Base-by-base conservation (phyloP, 2,888 invertebrate species). In the Tetanocera ferruginea region DNA sequence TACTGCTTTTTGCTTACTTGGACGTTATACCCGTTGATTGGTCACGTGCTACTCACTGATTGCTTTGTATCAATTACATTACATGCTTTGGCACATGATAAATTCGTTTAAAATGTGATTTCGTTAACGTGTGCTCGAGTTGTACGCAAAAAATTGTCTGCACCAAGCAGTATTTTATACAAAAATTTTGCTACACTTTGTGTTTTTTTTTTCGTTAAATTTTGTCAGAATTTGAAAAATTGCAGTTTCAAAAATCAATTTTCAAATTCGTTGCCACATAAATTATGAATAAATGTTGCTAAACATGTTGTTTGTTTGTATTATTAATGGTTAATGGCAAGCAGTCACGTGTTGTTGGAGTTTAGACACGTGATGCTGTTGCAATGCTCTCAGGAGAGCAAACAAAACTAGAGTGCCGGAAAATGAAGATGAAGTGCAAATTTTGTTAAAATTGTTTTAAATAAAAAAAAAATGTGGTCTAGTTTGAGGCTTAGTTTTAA, bases 1-100 rank as follows among this genome's bases (percentile, higher is more conserved):
- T 31, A 23, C 37, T 28, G n/a, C 34, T n/a, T 28, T 5, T 34
- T 34, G n/a, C 37, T n/a, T 31, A 9, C 6, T 34, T 55, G 34
- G 51, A n/a, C 43, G 57, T 19, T 9, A 28, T 28, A 17, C 43
- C 57, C 19, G 19, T 37, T 60, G 70, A 70, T 72, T 72, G 60
- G 60, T 60, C 72, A 72, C 78, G 76, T 76, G 69, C 57, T 28
- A 62, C 34, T 76, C 51, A 64, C 34, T 83, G 84, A 85, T 85
- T 85, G 83, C 84, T 83, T 84, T 84, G 86, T 87, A 87, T 86
- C 87, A 86, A 86, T 87, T 87, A 84, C 86, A 85, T 85, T 86
- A n/a, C n/a, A 83, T 83, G 82, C 81, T 84, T 84, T 83, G 83
- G 83, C 85, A 87, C 84, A 84, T 86, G 86, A 84, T 86, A 85